Evolutionary conservation across 2,888 invertebrate genomes (phyloP), one percentile per base, ranked within the genome.

Genomic region (Dicycla oo): DNA sequence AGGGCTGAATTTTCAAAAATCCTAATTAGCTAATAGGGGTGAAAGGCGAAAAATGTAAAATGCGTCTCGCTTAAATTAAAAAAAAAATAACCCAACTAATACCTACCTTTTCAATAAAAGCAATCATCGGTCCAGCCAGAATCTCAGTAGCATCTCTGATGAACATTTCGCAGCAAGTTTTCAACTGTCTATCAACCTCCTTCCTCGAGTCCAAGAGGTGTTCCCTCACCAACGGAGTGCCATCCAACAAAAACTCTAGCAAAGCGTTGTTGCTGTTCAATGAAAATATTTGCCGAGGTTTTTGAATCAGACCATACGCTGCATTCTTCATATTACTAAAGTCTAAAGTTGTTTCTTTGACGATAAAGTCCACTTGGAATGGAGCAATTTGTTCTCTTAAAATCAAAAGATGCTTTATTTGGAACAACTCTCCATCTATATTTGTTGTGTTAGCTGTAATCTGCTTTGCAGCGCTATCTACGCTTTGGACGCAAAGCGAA

Each of bases 331-430:
- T 97, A 91, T 98, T 98, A 83, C 98, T 98, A 87, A 99, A 99
- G 93, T 99, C 99, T 79, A 99, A 93, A 26, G 98, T 97, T 10
- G 99, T 99, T 92, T 99, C 99, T 89, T 98, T 98, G 0, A 99
- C 97, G 0, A 99, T 97, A 86, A 98, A 98, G 90, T 99, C 99
- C 0, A 99, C 98, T 93, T 99, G 99, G 91, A 99, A 99, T 0
- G 99, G 99, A 0, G 99, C 99, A 43, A 99, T 99, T 93, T 99
- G 99, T 91, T 99, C 99, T 34, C 99, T 95, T 3, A 99, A 96
- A 73, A 99, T 99, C 5, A 99, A 96, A 73, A 99, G 95, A 94
- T 99, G 99, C 92, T 99, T 99, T 57, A 99, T 99, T 94, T 99
- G 98, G 93, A 99, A 99, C n/a, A 99, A 96, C 90, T 98, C 98